These are phyloP conservation scores for Arctopsyche grandis DNA, from an alignment of 1,140 invertebrate genomes.

Conservation along the genomic window DNA sequence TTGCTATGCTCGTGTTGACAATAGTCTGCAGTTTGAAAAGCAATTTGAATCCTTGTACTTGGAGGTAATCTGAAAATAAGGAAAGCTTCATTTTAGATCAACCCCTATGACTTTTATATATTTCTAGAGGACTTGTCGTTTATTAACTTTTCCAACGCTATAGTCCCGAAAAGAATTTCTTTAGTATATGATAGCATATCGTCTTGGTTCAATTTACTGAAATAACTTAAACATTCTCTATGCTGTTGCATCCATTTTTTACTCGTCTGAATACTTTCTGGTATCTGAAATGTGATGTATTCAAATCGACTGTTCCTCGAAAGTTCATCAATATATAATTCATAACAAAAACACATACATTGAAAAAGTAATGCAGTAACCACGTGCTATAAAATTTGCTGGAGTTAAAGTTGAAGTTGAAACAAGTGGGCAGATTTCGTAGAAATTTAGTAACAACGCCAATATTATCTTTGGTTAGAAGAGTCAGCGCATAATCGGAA, in stretches of 20 bases:
- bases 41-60: constrained; percentile 51
- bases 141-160: constrained; percentile 46
- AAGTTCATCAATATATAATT: constrained; percentile 1
- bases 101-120: constrained; percentile 9
- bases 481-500: constrained; percentile 39
- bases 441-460: constrained; percentile 51
- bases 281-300: constrained; percentile 38
- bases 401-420: constrained; percentile 49
- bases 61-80: constrained; percentile 44
- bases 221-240: constrained; percentile 52
- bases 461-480: constrained; percentile 50
- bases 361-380: constrained; percentile 49
- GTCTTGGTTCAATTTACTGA: constrained; percentile 52
- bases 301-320: not conserved
- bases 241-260: constrained; percentile 55
- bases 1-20: constrained; percentile 48
- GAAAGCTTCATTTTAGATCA: constrained; percentile 24
- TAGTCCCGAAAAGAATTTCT: constrained; percentile 46
- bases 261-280: constrained; percentile 46
- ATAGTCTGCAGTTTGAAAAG: constrained; percentile 48
- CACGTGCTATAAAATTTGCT: constrained; percentile 49
- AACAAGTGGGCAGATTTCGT: constrained; percentile 45
- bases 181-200: constrained; percentile 45
- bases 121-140: not conserved
- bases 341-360: constrained; percentile 41